These are phyloP conservation scores for Dunckerocampus dactyliophorus DNA, from an alignment of 2,113 vertebrate species.

Conservation along the genomic window DNA sequence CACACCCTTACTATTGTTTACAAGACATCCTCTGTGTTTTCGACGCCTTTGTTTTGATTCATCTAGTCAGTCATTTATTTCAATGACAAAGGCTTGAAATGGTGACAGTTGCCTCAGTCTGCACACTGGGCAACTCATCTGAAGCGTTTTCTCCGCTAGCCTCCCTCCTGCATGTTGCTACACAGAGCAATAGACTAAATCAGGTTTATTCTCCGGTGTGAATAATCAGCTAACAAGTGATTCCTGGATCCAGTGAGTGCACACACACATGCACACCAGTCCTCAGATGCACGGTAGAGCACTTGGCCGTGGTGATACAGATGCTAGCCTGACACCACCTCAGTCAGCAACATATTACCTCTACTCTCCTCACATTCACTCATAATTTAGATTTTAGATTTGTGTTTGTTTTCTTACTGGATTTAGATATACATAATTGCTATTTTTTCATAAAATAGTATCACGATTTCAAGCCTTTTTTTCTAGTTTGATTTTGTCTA, in stretches of 20 bases:
- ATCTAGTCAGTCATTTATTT: slow-evolving; percentile 44
- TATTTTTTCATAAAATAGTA: slow-evolving; percentile 58
- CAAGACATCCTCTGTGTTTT: slow-evolving; percentile 61
- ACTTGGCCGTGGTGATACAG: slow-evolving; percentile 63
- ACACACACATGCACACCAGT: slow-evolving; percentile 18
- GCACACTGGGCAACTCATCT: slow-evolving; percentile 18
- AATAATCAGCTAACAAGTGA: slow-evolving; percentile 27
- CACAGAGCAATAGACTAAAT: slow-evolving; percentile 47
- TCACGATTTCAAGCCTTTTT: slow-evolving; percentile 70
- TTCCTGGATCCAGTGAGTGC: slow-evolving; percentile 19
- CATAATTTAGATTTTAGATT: slow-evolving; percentile 50
- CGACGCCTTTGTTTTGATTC: slow-evolving; percentile 53
- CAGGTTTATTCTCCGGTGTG: slow-evolving; percentile 20
- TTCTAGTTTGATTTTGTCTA: slow-evolving; percentile 46
- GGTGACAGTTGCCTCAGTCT: slow-evolving; percentile 56
- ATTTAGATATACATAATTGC: slow-evolving; percentile 49
- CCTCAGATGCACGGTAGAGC: slow-evolving; percentile 61
- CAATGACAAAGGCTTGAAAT: slow-evolving; percentile 76
- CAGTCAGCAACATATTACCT: slow-evolving; percentile 77
- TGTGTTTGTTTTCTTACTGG: slow-evolving; percentile 50
- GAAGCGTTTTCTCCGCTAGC: not conserved
- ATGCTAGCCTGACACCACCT: slow-evolving; percentile 60
- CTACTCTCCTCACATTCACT: slow-evolving; percentile 67
- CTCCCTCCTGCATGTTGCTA: slow-evolving; percentile 12
- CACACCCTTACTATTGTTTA: slow-evolving; percentile 71